Base-by-base conservation (phyloP, 2,888 invertebrate genomes). In the Drosophila multiciliata region DNA sequence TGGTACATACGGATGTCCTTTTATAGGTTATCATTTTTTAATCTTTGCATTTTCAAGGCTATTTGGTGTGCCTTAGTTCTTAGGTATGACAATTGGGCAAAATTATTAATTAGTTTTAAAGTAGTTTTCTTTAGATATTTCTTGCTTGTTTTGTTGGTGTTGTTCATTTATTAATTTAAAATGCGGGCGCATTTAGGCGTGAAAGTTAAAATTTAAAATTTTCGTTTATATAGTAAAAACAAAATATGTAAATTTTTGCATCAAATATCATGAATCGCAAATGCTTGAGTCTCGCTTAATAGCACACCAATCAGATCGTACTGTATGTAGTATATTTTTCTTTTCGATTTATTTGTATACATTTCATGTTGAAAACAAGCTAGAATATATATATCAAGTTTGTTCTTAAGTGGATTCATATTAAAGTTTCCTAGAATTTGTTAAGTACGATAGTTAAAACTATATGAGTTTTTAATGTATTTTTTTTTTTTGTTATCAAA, bases 381-480 rank as follows among this genome's bases (percentile, higher is more conserved):
- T 80, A 73, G 85, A 84, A 79, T 89, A 82, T 87, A 85, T 78
- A 78, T 87, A 73, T 89, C 76, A 72, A 78, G 70, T 78, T 89
- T 73, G 63, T 79, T 89, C 76, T 71, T 89, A 78, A 69, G 62
- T 73, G 64, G 77, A 79, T 82, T 83, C 75, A 76, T 87, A 89
- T 87, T 78, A 89, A 73, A 83, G 89, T 81, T 76, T 70, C 85
- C 82, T 89, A 87, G 87, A 87, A 87, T 81, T 87, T 73, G 66
- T 76, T 73, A 77, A 75, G 67, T 87, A 78, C 58, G 66, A 73
- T 71, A 76, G 66, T 87, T 89, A 80, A 80, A 87, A 85, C 83
- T 87, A 84, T 86, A 87, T 89, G 79, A 75, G 70, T 82, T 74
- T 65, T 57, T 71, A 73, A 73, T 76, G 61, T 69, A 64, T 65